These are phyloP conservation scores for Lydus trimaculatus DNA, from an alignment of 2,888 invertebrate species.

Conservation along the genomic window DNA sequence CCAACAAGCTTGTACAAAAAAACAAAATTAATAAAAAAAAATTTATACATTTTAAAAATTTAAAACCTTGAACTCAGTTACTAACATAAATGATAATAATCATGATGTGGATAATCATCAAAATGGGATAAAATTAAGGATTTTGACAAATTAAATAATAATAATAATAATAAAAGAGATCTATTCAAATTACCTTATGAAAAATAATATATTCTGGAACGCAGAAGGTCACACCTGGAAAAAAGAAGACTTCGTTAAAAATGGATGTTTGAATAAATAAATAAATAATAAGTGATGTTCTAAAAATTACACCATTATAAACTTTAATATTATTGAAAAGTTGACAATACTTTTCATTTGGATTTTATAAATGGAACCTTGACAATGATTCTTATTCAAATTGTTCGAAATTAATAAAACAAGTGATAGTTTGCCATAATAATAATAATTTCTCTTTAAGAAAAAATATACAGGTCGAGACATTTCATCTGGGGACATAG, in stretches of 20 bases:
- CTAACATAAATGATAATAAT: neutral
- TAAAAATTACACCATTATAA: conserved; percentile 5
- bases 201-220: neutral
- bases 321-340: neutral
- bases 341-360: neutral
- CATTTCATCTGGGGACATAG: too few relatives aligned
- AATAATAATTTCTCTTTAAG: too few relatives aligned
- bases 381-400: neutral
- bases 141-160: neutral
- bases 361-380: neutral
- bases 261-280: conserved; percentile 5
- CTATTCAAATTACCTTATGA: conserved; percentile 10
- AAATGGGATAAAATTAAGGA: neutral
- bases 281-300: conserved; percentile 10
- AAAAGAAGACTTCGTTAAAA: conserved; percentile 12
- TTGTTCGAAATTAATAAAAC: neutral
- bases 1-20: neutral
- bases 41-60: neutral
- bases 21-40: neutral
- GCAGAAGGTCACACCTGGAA: conserved; percentile 12
- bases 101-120: neutral
- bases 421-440: neutral
- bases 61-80: conserved; percentile 2
- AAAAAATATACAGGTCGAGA: too few relatives aligned
- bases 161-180: neutral